These are phyloP conservation scores for Papilio dardanus DNA, from an alignment of 1,140 invertebrate genomes.

Conservation along the genomic window DNA sequence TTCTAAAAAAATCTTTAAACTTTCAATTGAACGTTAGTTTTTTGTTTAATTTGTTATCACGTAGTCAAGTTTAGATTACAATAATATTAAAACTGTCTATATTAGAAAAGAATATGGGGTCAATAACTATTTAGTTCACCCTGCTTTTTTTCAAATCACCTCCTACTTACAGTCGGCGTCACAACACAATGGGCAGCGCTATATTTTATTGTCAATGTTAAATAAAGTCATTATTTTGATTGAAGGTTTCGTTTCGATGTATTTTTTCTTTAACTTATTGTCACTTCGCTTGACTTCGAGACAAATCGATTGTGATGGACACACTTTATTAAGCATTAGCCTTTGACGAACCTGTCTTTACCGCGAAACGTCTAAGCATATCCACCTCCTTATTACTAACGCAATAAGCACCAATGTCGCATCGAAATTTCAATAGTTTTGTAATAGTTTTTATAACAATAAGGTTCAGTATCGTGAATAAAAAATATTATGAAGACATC, in stretches of 20 bases:
- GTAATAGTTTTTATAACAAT: conserved; percentile 28
- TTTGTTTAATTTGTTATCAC: too few relatives aligned
- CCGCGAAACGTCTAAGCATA: not conserved
- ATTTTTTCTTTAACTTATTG: conserved; percentile 57
- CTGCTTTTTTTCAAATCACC: conserved; percentile 49
- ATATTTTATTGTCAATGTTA: conserved; percentile 81
- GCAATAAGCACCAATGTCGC: conserved; percentile 43
- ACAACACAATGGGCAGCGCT: conserved; percentile 64
- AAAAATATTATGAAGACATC: conserved; percentile 43
- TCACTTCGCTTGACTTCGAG: conserved; percentile 58
- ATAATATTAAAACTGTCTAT: too few relatives aligned
- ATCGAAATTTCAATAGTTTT: not conserved
- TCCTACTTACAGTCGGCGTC: conserved; percentile 54
- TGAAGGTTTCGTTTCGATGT: conserved; percentile 60
- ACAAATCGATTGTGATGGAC: conserved; percentile 70
- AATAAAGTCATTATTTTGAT: conserved; percentile 82
- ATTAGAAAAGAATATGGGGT: not conserved
- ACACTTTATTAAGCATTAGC: conserved; percentile 58
- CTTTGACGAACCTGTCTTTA: conserved; percentile 37
- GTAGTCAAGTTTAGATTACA: too few relatives aligned
- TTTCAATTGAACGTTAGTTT: too few relatives aligned
- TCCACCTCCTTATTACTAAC: conserved; percentile 8
- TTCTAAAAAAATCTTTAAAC: too few relatives aligned
- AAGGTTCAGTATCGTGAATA: conserved; percentile 21
- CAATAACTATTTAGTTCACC: conserved; percentile 44